A percentile compares a stretch with the other conserved stretches of the same genome.
phyloP scores from a whole-genome alignment of 2,888 invertebrate genomes.

The Notocelia uddmanniana region DNA sequence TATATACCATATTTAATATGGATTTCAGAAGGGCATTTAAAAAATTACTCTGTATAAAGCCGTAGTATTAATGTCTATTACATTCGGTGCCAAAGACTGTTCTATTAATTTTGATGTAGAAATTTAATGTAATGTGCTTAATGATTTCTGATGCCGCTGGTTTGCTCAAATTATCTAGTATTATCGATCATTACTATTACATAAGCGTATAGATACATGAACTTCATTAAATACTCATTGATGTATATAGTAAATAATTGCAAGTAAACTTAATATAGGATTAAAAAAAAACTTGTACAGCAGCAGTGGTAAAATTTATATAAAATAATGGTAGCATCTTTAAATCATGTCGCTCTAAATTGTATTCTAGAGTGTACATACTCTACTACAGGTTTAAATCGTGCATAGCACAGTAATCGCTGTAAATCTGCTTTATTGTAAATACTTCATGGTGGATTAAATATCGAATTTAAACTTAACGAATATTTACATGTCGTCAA shows the following conservation, averaged over 20 bases:
- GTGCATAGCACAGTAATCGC: slow-evolving; percentile 72
- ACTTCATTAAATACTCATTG: slow-evolving; percentile 42
- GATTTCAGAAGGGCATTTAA: slow-evolving; percentile 97
- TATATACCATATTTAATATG: slow-evolving; percentile 97
- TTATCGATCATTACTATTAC: slow-evolving; percentile 58
- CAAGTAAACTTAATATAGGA: not conserved
- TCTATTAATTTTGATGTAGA: slow-evolving; percentile 47
- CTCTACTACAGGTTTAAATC: slow-evolving; percentile 56
- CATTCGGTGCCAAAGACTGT: slow-evolving; percentile 68
- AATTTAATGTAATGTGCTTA: slow-evolving; percentile 57
- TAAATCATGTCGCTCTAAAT: slow-evolving; percentile 32
- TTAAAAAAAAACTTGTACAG: slow-evolving; percentile 23
- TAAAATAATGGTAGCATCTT: slow-evolving; percentile 25
- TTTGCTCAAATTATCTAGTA: slow-evolving; percentile 75
- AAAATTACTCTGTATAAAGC: slow-evolving; percentile 86
- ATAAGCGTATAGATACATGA: slow-evolving; percentile 22
- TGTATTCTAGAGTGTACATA: slow-evolving; percentile 49
- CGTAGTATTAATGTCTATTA: slow-evolving; percentile 54
- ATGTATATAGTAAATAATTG: slow-evolving; percentile 47
- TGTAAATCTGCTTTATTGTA: slow-evolving; percentile 55
- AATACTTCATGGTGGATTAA: slow-evolving; percentile 58
- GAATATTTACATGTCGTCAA: slow-evolving; percentile 61
- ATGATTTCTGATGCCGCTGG: slow-evolving; percentile 62
- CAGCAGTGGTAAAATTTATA: slow-evolving; percentile 16
- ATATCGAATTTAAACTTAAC: slow-evolving; percentile 60